Evolutionary conservation across 1,140 invertebrate genomes (phyloP).

Genomic region (Drosophila ambigua): DNA sequence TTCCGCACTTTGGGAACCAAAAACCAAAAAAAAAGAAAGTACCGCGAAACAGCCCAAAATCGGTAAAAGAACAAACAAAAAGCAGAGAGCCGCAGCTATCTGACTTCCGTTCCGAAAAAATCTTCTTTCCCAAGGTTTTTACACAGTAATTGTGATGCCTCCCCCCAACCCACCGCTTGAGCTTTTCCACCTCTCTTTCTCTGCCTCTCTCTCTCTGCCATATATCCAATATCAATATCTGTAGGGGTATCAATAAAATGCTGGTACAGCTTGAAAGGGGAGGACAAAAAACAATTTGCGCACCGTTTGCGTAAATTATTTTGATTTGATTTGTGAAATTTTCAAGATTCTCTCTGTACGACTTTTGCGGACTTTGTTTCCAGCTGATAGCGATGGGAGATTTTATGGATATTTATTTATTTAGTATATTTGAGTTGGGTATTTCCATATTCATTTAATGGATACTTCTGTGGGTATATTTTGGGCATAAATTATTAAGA

Average conservation of each 20-base stretch:
- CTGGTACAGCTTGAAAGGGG: background rate
- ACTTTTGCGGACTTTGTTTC: slow-evolving; percentile 4
- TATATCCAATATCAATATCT: slow-evolving; percentile 39
- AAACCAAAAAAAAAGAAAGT: slow-evolving; percentile 34
- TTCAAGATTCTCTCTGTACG: slow-evolving; percentile 38
- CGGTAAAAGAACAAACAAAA: slow-evolving; percentile 52
- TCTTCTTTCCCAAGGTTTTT: slow-evolving; percentile 28
- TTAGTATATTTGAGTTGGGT: no score
- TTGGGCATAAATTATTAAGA: no score
- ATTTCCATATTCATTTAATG: no score
- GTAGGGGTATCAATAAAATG: slow-evolving; percentile 5
- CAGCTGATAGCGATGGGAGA: background rate
- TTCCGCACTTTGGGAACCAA: slow-evolving; percentile 18
- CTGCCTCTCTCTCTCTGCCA: background rate
- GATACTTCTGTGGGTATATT: no score
- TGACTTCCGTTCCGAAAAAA: slow-evolving; percentile 55
- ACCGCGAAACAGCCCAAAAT: background rate
- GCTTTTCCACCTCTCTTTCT: no score
- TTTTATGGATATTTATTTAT: no score
- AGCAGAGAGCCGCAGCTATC: slow-evolving; percentile 5
- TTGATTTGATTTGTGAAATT: slow-evolving; percentile 77
- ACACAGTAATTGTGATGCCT: slow-evolving; percentile 17
- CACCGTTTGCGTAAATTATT: slow-evolving; percentile 62
- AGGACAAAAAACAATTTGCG: slow-evolving; percentile 56
- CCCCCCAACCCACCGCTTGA: slow-evolving; percentile 1